phyloP scores from a whole-genome alignment of 1,140 invertebrate species.

The Lepidurus couesii region DNA sequence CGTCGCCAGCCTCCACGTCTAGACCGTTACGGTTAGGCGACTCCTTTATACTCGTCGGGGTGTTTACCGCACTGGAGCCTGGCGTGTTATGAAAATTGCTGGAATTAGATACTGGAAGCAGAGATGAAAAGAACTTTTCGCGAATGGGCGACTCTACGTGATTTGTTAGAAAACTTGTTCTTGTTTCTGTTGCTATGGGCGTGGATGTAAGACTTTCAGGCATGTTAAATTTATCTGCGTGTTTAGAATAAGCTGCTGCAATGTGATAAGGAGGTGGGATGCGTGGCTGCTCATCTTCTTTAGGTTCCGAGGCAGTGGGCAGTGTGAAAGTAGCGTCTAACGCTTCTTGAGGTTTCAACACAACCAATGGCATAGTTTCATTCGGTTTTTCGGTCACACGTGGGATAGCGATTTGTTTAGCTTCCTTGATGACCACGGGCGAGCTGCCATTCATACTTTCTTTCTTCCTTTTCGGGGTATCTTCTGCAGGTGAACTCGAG shows the following conservation, averaged over 20 bases:
- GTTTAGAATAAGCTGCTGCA: slow-evolving; percentile 60
- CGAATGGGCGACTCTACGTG: not conserved
- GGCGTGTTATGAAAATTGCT: not conserved
- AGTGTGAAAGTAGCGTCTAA: slow-evolving; percentile 25
- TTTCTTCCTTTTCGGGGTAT: not conserved
- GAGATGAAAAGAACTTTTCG: not conserved
- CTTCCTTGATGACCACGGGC: slow-evolving; percentile 31
- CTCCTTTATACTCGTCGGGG: not conserved
- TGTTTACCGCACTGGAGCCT: not conserved
- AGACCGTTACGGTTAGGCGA: slow-evolving; percentile 9
- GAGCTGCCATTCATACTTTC: slow-evolving; percentile 29
- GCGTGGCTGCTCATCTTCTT: slow-evolving; percentile 37
- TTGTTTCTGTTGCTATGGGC: not conserved
- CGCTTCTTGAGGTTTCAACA: slow-evolving; percentile 21
- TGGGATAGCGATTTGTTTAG: slow-evolving; percentile 35
- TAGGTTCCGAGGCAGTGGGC: slow-evolving; percentile 1
- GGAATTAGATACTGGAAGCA: not conserved
- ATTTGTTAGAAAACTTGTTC: not conserved
- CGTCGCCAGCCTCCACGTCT: not conserved
- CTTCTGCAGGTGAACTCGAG: slow-evolving; percentile 26
- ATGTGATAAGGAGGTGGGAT: slow-evolving; percentile 62
- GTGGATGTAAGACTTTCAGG: slow-evolving; percentile 23
- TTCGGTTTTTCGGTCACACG: slow-evolving; percentile 28
- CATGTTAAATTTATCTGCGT: slow-evolving; percentile 50
- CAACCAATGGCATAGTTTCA: slow-evolving; percentile 19